Evolutionary conservation across 2,888 invertebrate genomes (phyloP).

Genomic region (Ophraella communa): DNA sequence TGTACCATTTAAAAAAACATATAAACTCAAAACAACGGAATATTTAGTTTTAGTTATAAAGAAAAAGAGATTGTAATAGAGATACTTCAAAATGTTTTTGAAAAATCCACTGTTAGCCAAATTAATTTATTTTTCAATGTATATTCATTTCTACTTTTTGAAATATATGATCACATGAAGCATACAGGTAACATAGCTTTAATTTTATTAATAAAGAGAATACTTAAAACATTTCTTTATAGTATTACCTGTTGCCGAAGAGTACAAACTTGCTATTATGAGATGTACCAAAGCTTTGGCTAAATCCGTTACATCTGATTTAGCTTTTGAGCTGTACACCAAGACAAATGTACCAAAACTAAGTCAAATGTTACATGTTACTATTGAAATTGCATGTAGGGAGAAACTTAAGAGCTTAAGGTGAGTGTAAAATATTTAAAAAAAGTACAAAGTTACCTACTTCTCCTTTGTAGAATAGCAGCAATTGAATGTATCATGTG

Average conservation of each 20-base stretch:
- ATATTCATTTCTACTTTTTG: slow-evolving; percentile 63
- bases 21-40: not conserved
- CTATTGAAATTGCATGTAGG: slow-evolving; percentile 69
- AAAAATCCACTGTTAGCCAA: slow-evolving; percentile 61
- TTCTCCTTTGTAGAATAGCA: slow-evolving; percentile 55
- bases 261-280: slow-evolving; percentile 68
- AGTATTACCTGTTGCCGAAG: slow-evolving; percentile 69
- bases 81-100: slow-evolving; percentile 61
- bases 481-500: slow-evolving; percentile 69
- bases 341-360: slow-evolving; percentile 66
- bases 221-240: slow-evolving; percentile 40
- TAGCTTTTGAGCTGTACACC: slow-evolving; percentile 64
- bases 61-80: slow-evolving; percentile 63
- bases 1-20: not conserved
- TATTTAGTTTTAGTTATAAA: slow-evolving; percentile 53
- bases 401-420: slow-evolving; percentile 71
- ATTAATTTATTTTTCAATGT: slow-evolving; percentile 65
- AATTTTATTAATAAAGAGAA: not conserved
- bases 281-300: slow-evolving; percentile 64
- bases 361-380: slow-evolving; percentile 70
- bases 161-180: slow-evolving; percentile 64
- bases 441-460: not conserved
- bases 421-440: slow-evolving; percentile 56
- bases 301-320: slow-evolving; percentile 61
- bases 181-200: slow-evolving; percentile 59